These are phyloP conservation scores for Aricia artaxerxes DNA, from an alignment of 2,888 invertebrate genomes.

Conservation along the genomic window DNA sequence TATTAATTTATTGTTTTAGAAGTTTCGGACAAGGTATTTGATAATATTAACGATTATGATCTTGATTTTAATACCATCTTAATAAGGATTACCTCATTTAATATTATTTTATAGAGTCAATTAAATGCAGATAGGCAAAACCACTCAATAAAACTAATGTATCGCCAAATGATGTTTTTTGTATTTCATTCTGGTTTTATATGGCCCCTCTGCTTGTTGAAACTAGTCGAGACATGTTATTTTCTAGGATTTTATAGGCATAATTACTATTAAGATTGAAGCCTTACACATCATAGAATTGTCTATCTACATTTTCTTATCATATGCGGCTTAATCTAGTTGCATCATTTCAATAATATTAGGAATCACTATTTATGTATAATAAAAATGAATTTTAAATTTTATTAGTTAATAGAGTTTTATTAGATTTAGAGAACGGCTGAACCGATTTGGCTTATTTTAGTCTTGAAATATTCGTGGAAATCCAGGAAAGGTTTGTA, in stretches of 20 bases:
- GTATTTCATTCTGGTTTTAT: constrained; percentile 10
- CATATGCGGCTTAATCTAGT: too few species aligned
- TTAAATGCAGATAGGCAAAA: not conserved
- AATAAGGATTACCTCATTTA: not conserved
- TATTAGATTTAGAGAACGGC: too few species aligned
- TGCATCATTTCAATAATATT: too few species aligned
- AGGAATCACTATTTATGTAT: too few species aligned
- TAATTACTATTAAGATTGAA: not conserved
- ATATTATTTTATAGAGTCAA: not conserved
- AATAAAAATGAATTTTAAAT: too few species aligned
- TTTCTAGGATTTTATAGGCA: constrained; percentile 8
- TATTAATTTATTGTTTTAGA: not conserved
- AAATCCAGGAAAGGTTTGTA: too few species aligned
- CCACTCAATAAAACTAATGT: not conserved
- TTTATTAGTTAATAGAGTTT: too few species aligned
- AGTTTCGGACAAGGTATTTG: not conserved
- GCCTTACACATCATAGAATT: not conserved
- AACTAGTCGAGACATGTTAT: constrained; percentile 8
- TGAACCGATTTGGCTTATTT: too few species aligned
- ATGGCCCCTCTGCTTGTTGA: not conserved
- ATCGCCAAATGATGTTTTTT: constrained; percentile 16
- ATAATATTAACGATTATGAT: not conserved
- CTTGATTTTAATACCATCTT: not conserved
- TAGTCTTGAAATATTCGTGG: too few species aligned
- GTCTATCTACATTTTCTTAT: too few species aligned